Base-by-base conservation (phyloP, 2,113 vertebrate species). In the Grantiella picta region DNA sequence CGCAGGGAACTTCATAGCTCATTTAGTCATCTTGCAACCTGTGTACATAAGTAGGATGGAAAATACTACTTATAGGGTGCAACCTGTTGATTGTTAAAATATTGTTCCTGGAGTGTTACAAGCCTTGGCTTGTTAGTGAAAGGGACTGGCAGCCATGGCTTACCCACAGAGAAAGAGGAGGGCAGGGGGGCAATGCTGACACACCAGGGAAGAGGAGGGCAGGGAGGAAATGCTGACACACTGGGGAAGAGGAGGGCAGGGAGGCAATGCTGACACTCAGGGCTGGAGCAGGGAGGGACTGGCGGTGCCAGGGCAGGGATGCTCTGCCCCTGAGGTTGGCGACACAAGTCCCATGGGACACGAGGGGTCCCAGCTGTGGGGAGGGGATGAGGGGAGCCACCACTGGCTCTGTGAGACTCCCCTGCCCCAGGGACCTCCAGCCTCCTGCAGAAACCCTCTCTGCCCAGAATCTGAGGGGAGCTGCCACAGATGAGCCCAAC, bases 391-490 rank as follows among this genome's bases (percentile, higher is more conserved):
- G 38, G 11, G 29, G 14, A 50, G 7, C 24, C 36, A 6, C 5
- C 2, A 1, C 9, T 2, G 1, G 40, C 47, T 29, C 45, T 24
- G 31, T 3, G 9, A 29, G 27, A 22, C 12, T 15, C 9, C 33
- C 15, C 11, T 44, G 40, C 15, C 18, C 42, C 0, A 0, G 42
- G 42, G 15, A 24, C 24, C 38, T 54, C 23, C 60, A 16, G 65
- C 3, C 20, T 47, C 31, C 66, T 19, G 31, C 45, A 27, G 36
- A 60, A 60, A 27, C 40, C 19, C 10, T 14, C 28, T 23, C 57
- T 76, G 45, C 52, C 33, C 10, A 0, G 19, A 28, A 40, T 11
- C 70, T 5, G 13, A 12, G 35, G 53, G 56, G 38, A 50, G 20
- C 38, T 24, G 17, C 7, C 31, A 9, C 9, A 87, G 90, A 89